These are phyloP conservation scores for Andrena trimmerana DNA, from an alignment of 2,888 invertebrate genomes.

Conservation along the genomic window DNA sequence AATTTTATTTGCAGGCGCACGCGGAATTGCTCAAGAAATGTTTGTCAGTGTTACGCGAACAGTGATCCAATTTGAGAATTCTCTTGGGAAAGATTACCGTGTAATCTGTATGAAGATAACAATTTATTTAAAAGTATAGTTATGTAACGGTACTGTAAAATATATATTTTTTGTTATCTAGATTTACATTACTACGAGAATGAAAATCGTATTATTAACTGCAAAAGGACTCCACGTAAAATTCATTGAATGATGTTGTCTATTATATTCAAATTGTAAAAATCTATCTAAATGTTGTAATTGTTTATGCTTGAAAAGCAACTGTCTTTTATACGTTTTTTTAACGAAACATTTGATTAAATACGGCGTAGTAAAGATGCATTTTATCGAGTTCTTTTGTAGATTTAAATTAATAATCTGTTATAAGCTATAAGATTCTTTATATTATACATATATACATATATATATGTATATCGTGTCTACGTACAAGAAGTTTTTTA, in stretches of 20 bases:
- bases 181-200: slow-evolving; percentile 67
- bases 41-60: slow-evolving; percentile 81
- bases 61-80: slow-evolving; percentile 77
- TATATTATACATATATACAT: slow-evolving; percentile 69
- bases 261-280: slow-evolving; percentile 70
- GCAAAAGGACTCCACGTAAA: slow-evolving; percentile 64
- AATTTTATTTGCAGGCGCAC: slow-evolving; percentile 77
- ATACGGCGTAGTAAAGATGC: slow-evolving; percentile 34
- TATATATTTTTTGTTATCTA: slow-evolving; percentile 84
- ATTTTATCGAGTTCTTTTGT: slow-evolving; percentile 70
- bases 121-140: slow-evolving; percentile 79
- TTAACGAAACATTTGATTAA: slow-evolving; percentile 19
- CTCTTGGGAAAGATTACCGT: slow-evolving; percentile 60
- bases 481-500: slow-evolving; percentile 48
- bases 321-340: slow-evolving; percentile 33
- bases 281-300: slow-evolving; percentile 56
- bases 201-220: slow-evolving; percentile 62
- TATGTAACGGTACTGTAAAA: slow-evolving; percentile 81
- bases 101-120: slow-evolving; percentile 72
- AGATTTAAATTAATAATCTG: slow-evolving; percentile 71
- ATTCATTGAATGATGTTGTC: slow-evolving; percentile 61
- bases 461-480: slow-evolving; percentile 65
- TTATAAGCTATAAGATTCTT: slow-evolving; percentile 75
- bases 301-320: slow-evolving; percentile 50
- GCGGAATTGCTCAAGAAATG: slow-evolving; percentile 84